Evolutionary conservation across 2,888 invertebrate species (phyloP), one percentile per base, ranked within the genome.

Genomic region (Leptarthrus brevirostris): DNA sequence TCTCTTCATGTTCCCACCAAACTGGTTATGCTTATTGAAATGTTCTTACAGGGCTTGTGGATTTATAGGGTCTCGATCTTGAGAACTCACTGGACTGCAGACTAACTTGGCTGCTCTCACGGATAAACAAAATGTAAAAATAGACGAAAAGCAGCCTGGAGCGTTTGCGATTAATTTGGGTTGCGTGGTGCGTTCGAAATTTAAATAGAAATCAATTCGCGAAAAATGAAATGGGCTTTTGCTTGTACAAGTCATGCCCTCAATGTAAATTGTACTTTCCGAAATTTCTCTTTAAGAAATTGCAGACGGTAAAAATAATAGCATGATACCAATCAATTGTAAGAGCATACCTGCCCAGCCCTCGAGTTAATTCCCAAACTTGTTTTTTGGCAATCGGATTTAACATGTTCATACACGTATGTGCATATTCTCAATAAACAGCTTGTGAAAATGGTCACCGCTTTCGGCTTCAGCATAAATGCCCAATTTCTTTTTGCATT

Each of bases 321-420:
- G n/a, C 61, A n/a, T 26, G 47, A 44, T 66, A 18, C 47, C 66
- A 47, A 66, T 66, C 66, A 24, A 24, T 47, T 66, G 49, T 47
- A 40, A 40, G 56, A 56, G 26, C 30, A 24, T 47, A n/a, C 64
- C 14, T 26, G 66, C 66, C 66, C 66, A 47, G 49, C 66, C 47
- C 26, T 47, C 66, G 14, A 30, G 66, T 12, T 16, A 47, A 14
- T 30, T 47, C n/a, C 3, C 3, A 66, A 66, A 66, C 66, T 49
- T 18, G 66, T 66, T 66, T 66, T 66, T 66, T 66, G 66, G 66
- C 66, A 66, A 66, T 49, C 47, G 66, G 47, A 47, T 47, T 66
- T 47, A 47, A 24, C 26, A 24, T 44, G 44, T 22, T 10, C 66
- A 53, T 12, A n/a, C n/a, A n/a, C n/a, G n/a, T n/a, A n/a, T n/a